These are phyloP conservation scores for Azorinus chamasolen DNA, from an alignment of 2,888 invertebrate species.

Conservation along the genomic window DNA sequence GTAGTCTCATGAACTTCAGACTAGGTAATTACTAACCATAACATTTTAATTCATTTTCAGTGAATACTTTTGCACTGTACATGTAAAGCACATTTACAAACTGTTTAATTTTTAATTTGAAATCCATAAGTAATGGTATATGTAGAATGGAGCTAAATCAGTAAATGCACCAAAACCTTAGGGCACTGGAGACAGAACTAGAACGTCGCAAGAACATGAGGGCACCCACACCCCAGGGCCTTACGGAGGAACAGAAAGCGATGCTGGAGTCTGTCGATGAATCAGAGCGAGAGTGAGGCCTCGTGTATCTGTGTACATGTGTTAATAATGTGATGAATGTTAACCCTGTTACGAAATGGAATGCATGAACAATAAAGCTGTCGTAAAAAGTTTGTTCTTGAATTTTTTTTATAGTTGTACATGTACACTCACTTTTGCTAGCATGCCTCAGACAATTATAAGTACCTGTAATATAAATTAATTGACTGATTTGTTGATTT, in stretches of 20 bases:
- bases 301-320: slow-evolving; percentile 15
- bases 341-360: neutral
- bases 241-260: slow-evolving; percentile 56
- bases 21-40: too few relatives aligned
- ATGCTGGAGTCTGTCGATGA: slow-evolving; percentile 52
- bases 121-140: too few relatives aligned
- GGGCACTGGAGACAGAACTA: slow-evolving; percentile 57
- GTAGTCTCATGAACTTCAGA: too few relatives aligned
- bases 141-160: too few relatives aligned
- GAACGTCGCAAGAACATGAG: slow-evolving; percentile 42
- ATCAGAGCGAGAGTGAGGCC: slow-evolving; percentile 58
- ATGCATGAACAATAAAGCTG: neutral
- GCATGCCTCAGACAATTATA: neutral
- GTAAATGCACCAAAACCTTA: slow-evolving; percentile 10
- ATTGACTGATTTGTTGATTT: too few relatives aligned
- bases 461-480: neutral
- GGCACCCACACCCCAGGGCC: slow-evolving; percentile 54
- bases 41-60: too few relatives aligned
- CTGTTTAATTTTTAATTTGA: too few relatives aligned
- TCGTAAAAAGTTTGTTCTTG: too few relatives aligned
- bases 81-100: too few relatives aligned
- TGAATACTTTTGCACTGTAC: too few relatives aligned
- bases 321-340: slow-evolving; percentile 4
- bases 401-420: neutral
- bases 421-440: too few relatives aligned